phyloP scores from a whole-genome alignment of 2,797 vertebrate genomes.

The Masticophis lateralis region DNA sequence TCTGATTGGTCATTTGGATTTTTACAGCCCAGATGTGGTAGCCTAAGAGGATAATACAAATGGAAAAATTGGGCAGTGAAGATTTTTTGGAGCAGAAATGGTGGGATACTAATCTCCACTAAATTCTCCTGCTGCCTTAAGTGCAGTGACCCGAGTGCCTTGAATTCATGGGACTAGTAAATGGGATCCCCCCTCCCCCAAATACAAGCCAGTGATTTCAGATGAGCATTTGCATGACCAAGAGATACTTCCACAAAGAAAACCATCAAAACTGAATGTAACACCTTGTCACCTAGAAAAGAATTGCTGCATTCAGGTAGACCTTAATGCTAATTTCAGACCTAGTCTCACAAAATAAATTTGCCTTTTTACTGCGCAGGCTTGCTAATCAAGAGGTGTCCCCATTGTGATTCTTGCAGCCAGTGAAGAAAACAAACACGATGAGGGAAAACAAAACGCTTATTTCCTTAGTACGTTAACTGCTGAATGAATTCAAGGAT shows the following conservation, averaged over 20 bases:
- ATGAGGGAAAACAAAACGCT: constrained; percentile 35
- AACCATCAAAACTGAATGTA: background rate
- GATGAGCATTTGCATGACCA: background rate
- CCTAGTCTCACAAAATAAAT: background rate
- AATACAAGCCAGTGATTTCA: background rate
- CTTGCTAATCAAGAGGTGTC: constrained; percentile 18
- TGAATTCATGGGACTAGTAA: fast-evolving
- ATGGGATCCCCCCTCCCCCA: background rate
- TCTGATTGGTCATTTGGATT: background rate
- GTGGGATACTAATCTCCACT: background rate
- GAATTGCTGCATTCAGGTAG: constrained; percentile 33
- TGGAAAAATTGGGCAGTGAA: background rate
- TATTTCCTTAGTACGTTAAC: constrained; percentile 23
- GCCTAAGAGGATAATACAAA: background rate
- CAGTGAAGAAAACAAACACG: constrained; percentile 35
- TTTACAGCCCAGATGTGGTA: background rate
- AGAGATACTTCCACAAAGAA: background rate
- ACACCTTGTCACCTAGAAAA: constrained; percentile 18
- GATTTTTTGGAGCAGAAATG: background rate
- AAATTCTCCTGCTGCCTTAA: background rate
- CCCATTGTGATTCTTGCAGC: constrained; percentile 33
- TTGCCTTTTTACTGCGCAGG: constrained; percentile 1
- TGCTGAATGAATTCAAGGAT: constrained; percentile 41
- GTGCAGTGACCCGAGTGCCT: background rate
- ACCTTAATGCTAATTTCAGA: constrained; percentile 28